These are phyloP conservation scores for Macropis europaea DNA, from an alignment of 2,888 invertebrate genomes.

Conservation along the genomic window DNA sequence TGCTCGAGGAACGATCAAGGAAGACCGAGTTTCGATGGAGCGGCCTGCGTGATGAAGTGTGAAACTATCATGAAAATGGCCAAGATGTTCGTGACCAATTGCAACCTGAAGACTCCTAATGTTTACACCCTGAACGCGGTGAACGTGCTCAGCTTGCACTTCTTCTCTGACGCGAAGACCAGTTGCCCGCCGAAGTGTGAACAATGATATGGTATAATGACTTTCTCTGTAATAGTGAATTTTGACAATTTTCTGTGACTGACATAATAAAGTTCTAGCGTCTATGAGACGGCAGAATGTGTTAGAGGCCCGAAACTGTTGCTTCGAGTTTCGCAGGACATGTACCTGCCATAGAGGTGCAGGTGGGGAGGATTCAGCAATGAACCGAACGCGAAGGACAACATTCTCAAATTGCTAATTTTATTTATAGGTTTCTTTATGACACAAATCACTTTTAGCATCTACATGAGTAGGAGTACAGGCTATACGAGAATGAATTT, in stretches of 20 bases:
- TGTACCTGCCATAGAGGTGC: no score
- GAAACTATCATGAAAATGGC: slow-evolving; percentile 66
- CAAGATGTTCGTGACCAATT: slow-evolving; percentile 65
- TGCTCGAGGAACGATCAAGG: slow-evolving; percentile 80
- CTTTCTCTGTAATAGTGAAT: not conserved
- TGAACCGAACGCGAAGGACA: slow-evolving; percentile 61
- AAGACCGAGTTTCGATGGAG: slow-evolving; percentile 57
- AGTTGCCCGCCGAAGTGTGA: slow-evolving; percentile 53
- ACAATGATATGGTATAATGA: slow-evolving; percentile 7
- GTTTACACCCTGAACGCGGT: slow-evolving; percentile 73
- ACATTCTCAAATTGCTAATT: slow-evolving; percentile 79
- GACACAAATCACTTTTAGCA: slow-evolving; percentile 80
- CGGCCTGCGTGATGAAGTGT: slow-evolving; percentile 71
- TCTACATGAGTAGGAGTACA: slow-evolving; percentile 80
- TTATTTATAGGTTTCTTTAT: slow-evolving; percentile 78
- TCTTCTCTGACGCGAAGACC: slow-evolving; percentile 66
- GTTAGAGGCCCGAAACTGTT: not conserved
- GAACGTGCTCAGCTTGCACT: slow-evolving; percentile 67
- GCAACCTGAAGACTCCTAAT: slow-evolving; percentile 65
- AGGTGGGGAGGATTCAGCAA: slow-evolving; percentile 8
- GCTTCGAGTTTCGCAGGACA: no score
- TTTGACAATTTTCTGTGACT: not conserved
- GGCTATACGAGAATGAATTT: slow-evolving; percentile 80
- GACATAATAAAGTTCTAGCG: not conserved
- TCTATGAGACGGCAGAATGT: no score